A percentile compares a stretch with the other conserved stretches of the same genome.
Evolutionary conservation across 2,888 invertebrate genomes (phyloP).

Genomic region (Thera britannica): DNA sequence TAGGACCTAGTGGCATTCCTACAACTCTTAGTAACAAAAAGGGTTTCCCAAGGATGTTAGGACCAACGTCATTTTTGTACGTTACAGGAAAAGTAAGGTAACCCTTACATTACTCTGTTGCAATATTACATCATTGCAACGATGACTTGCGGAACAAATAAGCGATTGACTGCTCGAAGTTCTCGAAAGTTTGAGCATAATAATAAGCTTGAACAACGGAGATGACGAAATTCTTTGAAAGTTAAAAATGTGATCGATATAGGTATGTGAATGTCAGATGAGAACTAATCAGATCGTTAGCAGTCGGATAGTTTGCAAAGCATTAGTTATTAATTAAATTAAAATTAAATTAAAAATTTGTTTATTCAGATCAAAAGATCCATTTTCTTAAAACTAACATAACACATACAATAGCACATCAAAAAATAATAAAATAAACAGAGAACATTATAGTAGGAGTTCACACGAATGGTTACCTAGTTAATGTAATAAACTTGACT

Average conservation of each 20-base stretch:
- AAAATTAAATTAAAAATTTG: no score
- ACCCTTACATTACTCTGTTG: not conserved
- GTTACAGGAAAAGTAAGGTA: not conserved
- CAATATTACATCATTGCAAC: not conserved
- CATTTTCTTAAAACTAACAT: no score
- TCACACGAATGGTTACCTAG: no score
- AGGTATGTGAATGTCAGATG: no score
- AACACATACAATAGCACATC: no score
- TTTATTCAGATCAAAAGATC: no score
- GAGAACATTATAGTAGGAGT: no score
- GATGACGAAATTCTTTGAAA: not conserved
- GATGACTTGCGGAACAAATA: not conserved
- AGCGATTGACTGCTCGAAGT: not conserved
- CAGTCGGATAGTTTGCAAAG: not conserved
- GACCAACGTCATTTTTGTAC: not conserved
- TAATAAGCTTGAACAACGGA: not conserved
- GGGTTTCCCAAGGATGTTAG: conserved; percentile 15
- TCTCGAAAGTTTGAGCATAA: not conserved
- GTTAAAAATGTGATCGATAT: not conserved
- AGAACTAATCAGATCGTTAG: not conserved
- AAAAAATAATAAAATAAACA: no score
- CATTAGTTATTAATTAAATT: no score
- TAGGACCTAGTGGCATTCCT: not conserved
- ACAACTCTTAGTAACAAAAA: not conserved
- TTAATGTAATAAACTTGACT: no score